These are phyloP conservation scores for Napeogenes sylphis DNA, from an alignment of 2,888 invertebrate species.

Conservation along the genomic window DNA sequence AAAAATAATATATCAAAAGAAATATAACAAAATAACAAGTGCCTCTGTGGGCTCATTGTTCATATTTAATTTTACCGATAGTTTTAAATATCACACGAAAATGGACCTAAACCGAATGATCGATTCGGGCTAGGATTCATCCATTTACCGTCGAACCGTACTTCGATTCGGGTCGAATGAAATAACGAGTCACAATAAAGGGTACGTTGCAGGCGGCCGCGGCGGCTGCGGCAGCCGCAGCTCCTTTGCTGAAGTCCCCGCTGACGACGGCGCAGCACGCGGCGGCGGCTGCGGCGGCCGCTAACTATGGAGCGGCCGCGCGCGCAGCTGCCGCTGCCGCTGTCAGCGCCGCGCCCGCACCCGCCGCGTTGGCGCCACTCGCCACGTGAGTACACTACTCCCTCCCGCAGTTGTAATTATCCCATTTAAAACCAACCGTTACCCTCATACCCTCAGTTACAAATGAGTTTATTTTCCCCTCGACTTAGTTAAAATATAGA, in stretches of 20 bases:
- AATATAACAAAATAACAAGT: slow-evolving; percentile 9
- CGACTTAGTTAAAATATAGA: too few species aligned
- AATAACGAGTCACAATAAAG: slow-evolving; percentile 28
- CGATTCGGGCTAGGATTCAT: not conserved
- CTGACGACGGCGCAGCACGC: slow-evolving; percentile 91
- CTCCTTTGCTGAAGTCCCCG: slow-evolving; percentile 89
- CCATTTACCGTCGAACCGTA: slow-evolving; percentile 4
- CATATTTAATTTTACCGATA: slow-evolving; percentile 16
- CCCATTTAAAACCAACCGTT: too few species aligned
- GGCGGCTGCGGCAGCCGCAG: slow-evolving; percentile 85
- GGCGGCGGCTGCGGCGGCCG: slow-evolving; percentile 91
- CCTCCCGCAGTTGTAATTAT: too few species aligned
- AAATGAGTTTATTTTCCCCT: too few species aligned
- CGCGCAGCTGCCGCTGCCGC: slow-evolving; percentile 86
- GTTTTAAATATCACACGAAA: slow-evolving; percentile 7
- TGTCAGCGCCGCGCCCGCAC: slow-evolving; percentile 81
- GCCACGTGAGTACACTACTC: slow-evolving; percentile 50
- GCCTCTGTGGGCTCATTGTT: slow-evolving; percentile 66
- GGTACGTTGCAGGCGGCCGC: slow-evolving; percentile 72
- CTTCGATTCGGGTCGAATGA: slow-evolving; percentile 5
- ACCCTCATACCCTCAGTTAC: too few species aligned
- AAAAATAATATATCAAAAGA: slow-evolving; percentile 4
- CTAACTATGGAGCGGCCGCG: slow-evolving; percentile 91
- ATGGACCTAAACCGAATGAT: not conserved
- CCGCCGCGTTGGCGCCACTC: slow-evolving; percentile 63